Evolutionary conservation across 2,888 invertebrate genomes (phyloP), one percentile per base, ranked within the genome.

Genomic region (Calliscelio sp.): DNA sequence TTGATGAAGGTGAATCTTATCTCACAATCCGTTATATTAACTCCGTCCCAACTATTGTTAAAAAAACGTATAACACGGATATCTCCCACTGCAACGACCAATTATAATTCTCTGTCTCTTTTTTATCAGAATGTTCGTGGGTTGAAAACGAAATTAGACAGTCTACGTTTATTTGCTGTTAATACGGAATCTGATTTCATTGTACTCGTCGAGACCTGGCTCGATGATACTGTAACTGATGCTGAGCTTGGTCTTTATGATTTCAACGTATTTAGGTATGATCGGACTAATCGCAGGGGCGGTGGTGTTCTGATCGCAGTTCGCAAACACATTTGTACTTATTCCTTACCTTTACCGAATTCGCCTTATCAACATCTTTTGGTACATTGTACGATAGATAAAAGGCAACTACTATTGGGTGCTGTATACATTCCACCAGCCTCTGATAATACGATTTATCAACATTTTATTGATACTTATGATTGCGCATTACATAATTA

Each of bases 71-170:
- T 32, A 35, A 57, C 32, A 18, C 18, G 32, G 16, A 35, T 57
- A 57, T 57, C 1, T 25, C 35, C 35, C n/a, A 14, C 57, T 57
- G 3, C 38, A 3, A 11, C 38, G 11, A 38, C 38, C 3, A 3
- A 14, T 11, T 14, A 38, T 38, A 3, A 38, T 8, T 11, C 14
- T 24, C 25, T 25, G 1, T 35, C 18, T 20, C 5, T 38, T n/a
- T 41, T 61, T 61, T 59, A 61, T 41, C 41, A 51, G 49, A 51
- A 51, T 18, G 49, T 51, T 51, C 20, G 49, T 4, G 24, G 49
- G 4, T 11, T 51, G 24, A 20, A 18, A 24, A 51, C 49, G 6
- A 51, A 51, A 22, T 10, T 22, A 22, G 22, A 51, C 24, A 5
- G 8, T 1, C 14, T 51, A 24, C 20, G 49, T 3, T 10, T 51